Base-by-base conservation (phyloP, 2,888 invertebrate genomes). In the Drosophila lacicola region DNA sequence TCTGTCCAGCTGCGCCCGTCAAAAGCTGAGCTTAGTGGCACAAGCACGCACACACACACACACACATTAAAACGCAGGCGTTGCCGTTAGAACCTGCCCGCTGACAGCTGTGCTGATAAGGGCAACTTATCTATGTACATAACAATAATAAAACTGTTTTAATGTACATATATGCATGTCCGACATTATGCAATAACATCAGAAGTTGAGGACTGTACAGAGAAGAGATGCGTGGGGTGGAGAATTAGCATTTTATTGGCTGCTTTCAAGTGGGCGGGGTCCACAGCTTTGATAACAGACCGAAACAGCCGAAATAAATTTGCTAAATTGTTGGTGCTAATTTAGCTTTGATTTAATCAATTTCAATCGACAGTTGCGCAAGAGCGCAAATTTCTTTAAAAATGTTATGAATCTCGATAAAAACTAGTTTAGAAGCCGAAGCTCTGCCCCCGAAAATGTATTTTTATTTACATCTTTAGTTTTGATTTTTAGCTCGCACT, bases 21-120 rank as follows among this genome's bases (percentile, higher is more conserved):
- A 46, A 61, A 80, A 82, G 83, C 84, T 72, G n/a, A 66, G 80
- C 80, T 81, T 81, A 47, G 47, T 33, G 14, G 2, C 55, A 45
- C 55, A 66, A 17, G 62, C 49, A 47, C n/a, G 33, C 33, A 1
- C 39, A 21, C 50, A 55, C 33, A 10, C 33, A 10, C 37, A 71
- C n/a, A 13, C 14, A 47, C 14, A 36, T 44, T 41, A 3, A 4
- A 2, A 36, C 10, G 21, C 4, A 33, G 17, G 17, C 6, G 19
- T 62, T 54, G 37, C 25, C 45, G 53, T 49, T 58, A 51, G 51
- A 60, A 62, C 63, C 72, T 55, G 58, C 67, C 56, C 29, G 19
- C 37, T 51, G 46, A 57, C 67, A 65, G 78, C 62, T 64, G 54
- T 55, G 62, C 53, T 80, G 80, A 80, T 80, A 80, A 80, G 65